Base-by-base conservation (phyloP, 1,140 invertebrate genomes). In the Diachasmimorpha longicaudata region DNA sequence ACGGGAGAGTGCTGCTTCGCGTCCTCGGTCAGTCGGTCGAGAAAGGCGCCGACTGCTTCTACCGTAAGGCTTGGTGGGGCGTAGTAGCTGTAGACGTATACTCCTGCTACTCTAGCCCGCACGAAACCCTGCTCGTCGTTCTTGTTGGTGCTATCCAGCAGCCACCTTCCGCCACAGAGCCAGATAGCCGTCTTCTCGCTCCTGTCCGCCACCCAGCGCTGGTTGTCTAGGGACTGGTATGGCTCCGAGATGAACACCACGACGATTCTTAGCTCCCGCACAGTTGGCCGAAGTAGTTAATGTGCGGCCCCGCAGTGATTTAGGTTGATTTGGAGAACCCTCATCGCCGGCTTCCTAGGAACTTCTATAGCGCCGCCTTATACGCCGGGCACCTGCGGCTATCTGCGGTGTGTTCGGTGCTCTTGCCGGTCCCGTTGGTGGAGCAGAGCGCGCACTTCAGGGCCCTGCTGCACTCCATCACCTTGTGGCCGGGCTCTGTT, bases 221-320 rank as follows among this genome's bases (percentile, higher is more conserved):
- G 8, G 1, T 8, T 44, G 2, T 23, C 13, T 3, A 31, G 25
- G 14, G 67, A 16, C 1, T 25, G 14, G 31, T 67, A 74, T 6
- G 72, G 72, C 31, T 74, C 72, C 23, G 19, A 67, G n/a, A 74
- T 63, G 4, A 39, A 42, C 13, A 31, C 58, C 46, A 74, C 1
- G n/a, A 68, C 72, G 0, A 66, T 19, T 39, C 31, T 44, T 8
- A 74, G 5, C 67, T 74, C 72, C 10, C 72, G 63, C 63, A 74
- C 72, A 11, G 63, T 74, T 25, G 67, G 63, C 63, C 14, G 68
- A 8, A 73, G 66, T 39, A 77, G 52, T 23, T 72, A 44, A 11
- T 73, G 75, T 16, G 70, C 55, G 11, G 70, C 44, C 42, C 74
- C 67, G 16, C 63, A 77, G 63, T 77, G 70, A 23, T 39, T 73